These are phyloP conservation scores for Tinamus guttatus DNA, from an alignment of 2,113 vertebrate species.

Conservation along the genomic window DNA sequence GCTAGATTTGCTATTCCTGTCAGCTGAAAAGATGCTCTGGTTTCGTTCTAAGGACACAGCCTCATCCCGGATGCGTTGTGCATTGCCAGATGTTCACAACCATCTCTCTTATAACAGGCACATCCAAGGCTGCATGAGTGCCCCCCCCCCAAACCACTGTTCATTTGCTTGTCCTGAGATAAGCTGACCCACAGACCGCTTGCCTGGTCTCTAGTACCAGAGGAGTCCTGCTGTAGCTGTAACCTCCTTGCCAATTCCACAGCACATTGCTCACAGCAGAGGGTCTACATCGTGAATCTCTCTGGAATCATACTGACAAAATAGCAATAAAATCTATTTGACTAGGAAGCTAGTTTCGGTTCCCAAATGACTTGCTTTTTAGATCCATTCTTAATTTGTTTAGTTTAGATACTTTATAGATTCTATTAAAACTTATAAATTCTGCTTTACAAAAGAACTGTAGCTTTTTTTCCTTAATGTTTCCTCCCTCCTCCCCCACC, in stretches of 20 bases:
- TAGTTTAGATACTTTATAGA: background rate
- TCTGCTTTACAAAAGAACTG: background rate
- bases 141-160: background rate
- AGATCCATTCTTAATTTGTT: background rate
- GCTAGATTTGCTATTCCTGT: background rate
- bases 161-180: fast-evolving
- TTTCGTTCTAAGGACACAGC: background rate
- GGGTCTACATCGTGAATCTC: background rate
- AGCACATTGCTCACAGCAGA: background rate
- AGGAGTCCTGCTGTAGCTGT: background rate
- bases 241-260: background rate
- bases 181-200: background rate
- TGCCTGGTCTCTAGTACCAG: background rate
- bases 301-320: background rate
- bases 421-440: background rate
- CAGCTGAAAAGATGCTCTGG: background rate
- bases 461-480: background rate
- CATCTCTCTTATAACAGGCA: background rate
- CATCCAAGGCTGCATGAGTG: background rate
- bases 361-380: background rate
- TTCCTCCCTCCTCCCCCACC: background rate
- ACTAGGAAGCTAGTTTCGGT: background rate
- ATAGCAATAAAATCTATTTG: background rate
- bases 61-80: background rate
- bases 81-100: background rate